Percentiles rank a stretch among this genome's conserved stretches.
These are phyloP conservation scores for Drosophila biarmipes DNA, from an alignment of 1,140 invertebrate species.

Conservation along the genomic window DNA sequence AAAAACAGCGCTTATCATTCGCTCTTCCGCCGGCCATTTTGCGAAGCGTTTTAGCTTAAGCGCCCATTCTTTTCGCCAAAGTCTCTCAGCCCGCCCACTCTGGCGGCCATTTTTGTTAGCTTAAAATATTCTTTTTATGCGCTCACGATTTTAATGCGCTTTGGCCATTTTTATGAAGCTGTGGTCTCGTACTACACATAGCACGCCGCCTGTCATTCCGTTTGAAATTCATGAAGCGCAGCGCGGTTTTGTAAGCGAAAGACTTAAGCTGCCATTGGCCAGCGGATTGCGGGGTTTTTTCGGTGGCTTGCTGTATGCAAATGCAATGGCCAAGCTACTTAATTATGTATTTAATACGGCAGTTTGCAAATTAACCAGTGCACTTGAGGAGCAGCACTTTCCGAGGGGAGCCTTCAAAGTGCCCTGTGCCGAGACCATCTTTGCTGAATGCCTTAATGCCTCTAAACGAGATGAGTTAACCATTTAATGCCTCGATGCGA, in stretches of 20 bases:
- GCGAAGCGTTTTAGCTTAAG: constrained; percentile 61
- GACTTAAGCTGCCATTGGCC: constrained; percentile 48
- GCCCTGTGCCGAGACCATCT: constrained; percentile 10
- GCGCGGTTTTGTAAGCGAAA: constrained; percentile 58
- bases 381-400: constrained; percentile 17
- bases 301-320: constrained; percentile 31
- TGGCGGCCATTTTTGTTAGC: constrained; percentile 50
- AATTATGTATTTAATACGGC: constrained; percentile 59
- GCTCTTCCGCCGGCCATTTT: constrained; percentile 50
- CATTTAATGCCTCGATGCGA: constrained; percentile 66
- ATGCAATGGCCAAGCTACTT: constrained; percentile 45
- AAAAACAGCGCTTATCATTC: constrained; percentile 40
- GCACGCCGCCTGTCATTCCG: constrained; percentile 44
- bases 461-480: constrained; percentile 39
- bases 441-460: constrained; percentile 24
- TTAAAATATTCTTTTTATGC: constrained; percentile 72
- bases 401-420: background rate
- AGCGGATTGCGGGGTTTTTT: background rate
- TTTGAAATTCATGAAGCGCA: constrained; percentile 69
- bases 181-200: background rate
- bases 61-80: constrained; percentile 33
- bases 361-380: constrained; percentile 55
- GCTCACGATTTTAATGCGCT: constrained; percentile 75
- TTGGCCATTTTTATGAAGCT: constrained; percentile 70
- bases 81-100: background rate